Conservation (phyloP, 2,888 invertebrate genomes). For the Dasypolia templi region DNA sequence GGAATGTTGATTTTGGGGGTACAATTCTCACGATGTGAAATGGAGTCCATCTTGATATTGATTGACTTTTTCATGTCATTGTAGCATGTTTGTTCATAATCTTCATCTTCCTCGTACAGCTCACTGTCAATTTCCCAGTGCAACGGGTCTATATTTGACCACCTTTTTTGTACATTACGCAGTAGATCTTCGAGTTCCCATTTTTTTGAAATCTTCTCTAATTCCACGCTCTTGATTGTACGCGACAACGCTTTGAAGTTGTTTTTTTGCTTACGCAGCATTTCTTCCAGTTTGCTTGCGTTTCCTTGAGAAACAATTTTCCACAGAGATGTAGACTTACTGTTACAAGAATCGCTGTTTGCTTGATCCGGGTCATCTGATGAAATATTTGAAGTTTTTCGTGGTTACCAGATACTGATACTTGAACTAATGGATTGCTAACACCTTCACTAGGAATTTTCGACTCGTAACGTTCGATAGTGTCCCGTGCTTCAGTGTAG, state of each 20-base stretch:
- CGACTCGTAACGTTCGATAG: background rate
- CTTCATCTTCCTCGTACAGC: background rate
- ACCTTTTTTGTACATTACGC: slow-evolving; percentile 1
- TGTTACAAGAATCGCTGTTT: background rate
- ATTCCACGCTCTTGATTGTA: background rate
- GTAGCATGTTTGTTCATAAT: background rate
- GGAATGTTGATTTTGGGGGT: slow-evolving; percentile 11
- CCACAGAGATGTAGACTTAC: background rate
- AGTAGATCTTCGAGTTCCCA: slow-evolving; percentile 20
- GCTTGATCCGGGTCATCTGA: background rate
- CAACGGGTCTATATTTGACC: slow-evolving; percentile 13
- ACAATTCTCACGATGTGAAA: background rate
- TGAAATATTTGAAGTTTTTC: background rate
- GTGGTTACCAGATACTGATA: too few relatives aligned
- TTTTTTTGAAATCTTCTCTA: background rate
- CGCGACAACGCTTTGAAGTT: background rate
- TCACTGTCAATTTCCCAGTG: slow-evolving; percentile 26
- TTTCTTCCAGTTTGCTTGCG: background rate
- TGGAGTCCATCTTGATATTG: slow-evolving; percentile 1
- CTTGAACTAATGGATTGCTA: too few relatives aligned
- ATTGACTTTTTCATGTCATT: slow-evolving; percentile 6
- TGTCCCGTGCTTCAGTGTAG: slow-evolving; percentile 1
- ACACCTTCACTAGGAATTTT: background rate
- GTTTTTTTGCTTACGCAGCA: background rate
- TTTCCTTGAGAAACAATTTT: background rate